Evolutionary conservation across 2,113 vertebrate species (phyloP), one percentile per base, ranked within the genome.

Genomic region (Platichthys stellatus): DNA sequence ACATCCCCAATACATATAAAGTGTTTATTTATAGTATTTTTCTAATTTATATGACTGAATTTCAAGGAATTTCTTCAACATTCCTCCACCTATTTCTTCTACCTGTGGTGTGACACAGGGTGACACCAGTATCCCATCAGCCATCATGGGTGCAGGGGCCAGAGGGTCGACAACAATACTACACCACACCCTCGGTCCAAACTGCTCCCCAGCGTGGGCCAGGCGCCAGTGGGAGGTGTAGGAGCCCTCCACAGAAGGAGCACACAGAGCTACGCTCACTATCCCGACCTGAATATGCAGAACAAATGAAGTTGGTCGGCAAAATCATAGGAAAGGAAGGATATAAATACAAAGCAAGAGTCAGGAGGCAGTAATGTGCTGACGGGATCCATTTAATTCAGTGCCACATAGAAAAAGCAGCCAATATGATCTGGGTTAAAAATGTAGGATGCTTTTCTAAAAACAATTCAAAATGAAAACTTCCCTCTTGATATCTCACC

Each of bases 181-280:
- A 90, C 97, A 98, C 98, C 97, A 99, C 65, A 99, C 95, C n/a
- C 98, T 94, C 1, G 97, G 98, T 21, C 98, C 98, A 82, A 99
- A 99, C 89, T 98, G 97, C 31, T 98, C 96, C 17, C 97, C 97
- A 61, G 87, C 93, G 69, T 99, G 97, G 10, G 98, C 96, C 80
- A 99, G 93, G 3, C 97, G 96, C 98, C 98, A 99, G 86, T 99
- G 97, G 47, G 98, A 99, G 9, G 98, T 98, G 69, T 99, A 98
- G 3, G 96, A 97, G 86, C 98, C 98, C 88, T 98, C 97, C 76
- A 96, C 84, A 1, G 94, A 57, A 0, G 98, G 97, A 17, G 97
- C 96, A 7, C 96, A 92, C 40, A 99, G 97, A 7, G 96, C 95
- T 31, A 99, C 97, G 8, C 96, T 98, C 67, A 99, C 95, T n/a